Evolutionary conservation across 2,888 invertebrate species (phyloP), one percentile per base, ranked within the genome.

Genomic region (Tuberolachnus salignus): DNA sequence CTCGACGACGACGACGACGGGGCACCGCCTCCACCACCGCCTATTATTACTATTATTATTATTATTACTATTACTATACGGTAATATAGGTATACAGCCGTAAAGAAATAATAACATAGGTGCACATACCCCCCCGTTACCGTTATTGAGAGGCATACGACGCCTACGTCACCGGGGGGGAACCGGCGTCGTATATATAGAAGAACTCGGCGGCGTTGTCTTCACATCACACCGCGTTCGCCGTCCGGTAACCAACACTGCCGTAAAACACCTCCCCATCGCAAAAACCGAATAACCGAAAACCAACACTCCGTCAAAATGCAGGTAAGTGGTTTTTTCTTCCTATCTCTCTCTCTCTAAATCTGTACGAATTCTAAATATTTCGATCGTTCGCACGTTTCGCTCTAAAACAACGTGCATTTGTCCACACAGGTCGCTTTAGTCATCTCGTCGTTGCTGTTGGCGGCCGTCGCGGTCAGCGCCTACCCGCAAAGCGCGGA

Each of bases 401-500:
- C 34, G 34, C 34, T 34, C 3, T 34, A 34, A 34, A 34, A n/a
- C n/a, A n/a, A n/a, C n/a, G n/a, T n/a, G 13, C 13, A 13, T 67
- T 67, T n/a, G 9, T 6, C 1, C 44, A 4, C 16, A 13, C 67
- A 78, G 78, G 67, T 78, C 11, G 51, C 78, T 13, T 49, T 78
- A 0, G 67, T 78, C 16, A 0, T 78, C 8, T 78, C 78, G 8
- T 78, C 69, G 49, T 59, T 78, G 42, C 8, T 78, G 21, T 69
- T 85, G 55, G 85, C 84, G 44, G 80, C 83, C 23, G 85, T 84
- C 23, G 80, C 83, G 57, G 49, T 83, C 23, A 85, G 83, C 21
- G 83, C 84, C 16, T 84, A 84, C 26, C 83, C 82, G n/a, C 81
- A 80, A 83, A 84, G 84, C 61, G 82, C 78, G n/a, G 73, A 75